Base-by-base conservation (phyloP, 2,888 invertebrate genomes). In the Scrobipalpa atriplicella region DNA sequence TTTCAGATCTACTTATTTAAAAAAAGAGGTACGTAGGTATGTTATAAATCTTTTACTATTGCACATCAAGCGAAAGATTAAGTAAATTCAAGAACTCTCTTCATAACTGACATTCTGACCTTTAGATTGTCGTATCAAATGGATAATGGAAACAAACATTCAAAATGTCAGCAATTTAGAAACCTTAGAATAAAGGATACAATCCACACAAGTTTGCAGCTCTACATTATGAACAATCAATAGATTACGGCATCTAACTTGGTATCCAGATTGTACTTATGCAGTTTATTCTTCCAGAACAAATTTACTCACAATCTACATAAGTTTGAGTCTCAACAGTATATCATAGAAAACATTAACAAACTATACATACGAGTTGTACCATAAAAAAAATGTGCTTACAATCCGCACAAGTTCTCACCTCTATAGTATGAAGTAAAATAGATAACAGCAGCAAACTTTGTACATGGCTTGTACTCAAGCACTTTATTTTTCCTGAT, bases 181-280 rank as follows among this genome's bases (percentile, higher is more conserved):
- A 29, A 5, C 29, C 29, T 29, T 29, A 29, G 51, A 71, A 69
- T 68, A 65, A 65, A 66, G 68, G 66, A 56, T 63, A 58, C 67
- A 47, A n/a, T 47, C 47, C 16, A 47, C 47, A 47, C 5, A 47
- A 10, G 47, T 47, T 47, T 47, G n/a, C 16, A 47, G n/a, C n/a
- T 16, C 16, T n/a, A 47, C 16, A 16, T 3, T 16, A 16, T 47
- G 16, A 47, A 47, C 3, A 16, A 3, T 16, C n/a, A n/a, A n/a
- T 16, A 16, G n/a, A 5, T 47, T 47, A 16, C 47, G n/a, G n/a
- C 5, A 47, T 2, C n/a, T n/a, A 47, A 47, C n/a, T 47, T 47
- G 47, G 47, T n/a, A n/a, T 1, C 7, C 16, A n/a, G 8, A 8
- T n/a, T 56, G 29, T 13, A 56, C 54, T 47, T 29, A 29, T 21